Evolutionary conservation across 2,113 vertebrate genomes (phyloP).

Genomic region (Isurus oxyrinchus): DNA sequence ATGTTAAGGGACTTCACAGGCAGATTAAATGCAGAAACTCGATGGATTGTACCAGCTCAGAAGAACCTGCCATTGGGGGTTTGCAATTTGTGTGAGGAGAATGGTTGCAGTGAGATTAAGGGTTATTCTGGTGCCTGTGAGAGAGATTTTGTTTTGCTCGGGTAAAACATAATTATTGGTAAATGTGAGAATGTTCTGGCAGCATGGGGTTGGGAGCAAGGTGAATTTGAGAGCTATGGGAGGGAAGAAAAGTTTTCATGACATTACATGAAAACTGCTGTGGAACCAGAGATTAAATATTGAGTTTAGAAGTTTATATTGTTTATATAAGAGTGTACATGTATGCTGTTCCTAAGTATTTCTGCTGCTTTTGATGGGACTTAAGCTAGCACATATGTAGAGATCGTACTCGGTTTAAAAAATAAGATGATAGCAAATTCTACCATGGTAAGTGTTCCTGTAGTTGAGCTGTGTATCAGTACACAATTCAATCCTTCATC

Average conservation of each 20-base stretch:
- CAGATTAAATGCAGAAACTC: not conserved
- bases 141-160: not conserved
- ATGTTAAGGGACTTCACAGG: not conserved
- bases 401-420: too few relatives aligned
- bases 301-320: not conserved
- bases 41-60: not conserved
- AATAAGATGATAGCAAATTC: not conserved
- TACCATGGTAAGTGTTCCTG: not conserved
- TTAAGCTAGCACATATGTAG: not conserved
- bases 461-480: not conserved
- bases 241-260: not conserved
- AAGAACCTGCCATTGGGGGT: not conserved
- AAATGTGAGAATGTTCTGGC: not conserved
- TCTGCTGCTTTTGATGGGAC: not conserved
- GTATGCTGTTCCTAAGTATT: not conserved
- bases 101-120: not conserved
- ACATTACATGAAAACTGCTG: not conserved
- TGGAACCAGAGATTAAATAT: slow-evolving; percentile 1
- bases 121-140: not conserved
- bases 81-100: not conserved
- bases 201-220: not conserved
- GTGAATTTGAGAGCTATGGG: not conserved
- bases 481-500: not conserved
- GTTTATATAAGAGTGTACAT: not conserved
- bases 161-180: not conserved